These are phyloP conservation scores for Catocala nupta DNA, from an alignment of 2,888 invertebrate genomes.

Conservation along the genomic window DNA sequence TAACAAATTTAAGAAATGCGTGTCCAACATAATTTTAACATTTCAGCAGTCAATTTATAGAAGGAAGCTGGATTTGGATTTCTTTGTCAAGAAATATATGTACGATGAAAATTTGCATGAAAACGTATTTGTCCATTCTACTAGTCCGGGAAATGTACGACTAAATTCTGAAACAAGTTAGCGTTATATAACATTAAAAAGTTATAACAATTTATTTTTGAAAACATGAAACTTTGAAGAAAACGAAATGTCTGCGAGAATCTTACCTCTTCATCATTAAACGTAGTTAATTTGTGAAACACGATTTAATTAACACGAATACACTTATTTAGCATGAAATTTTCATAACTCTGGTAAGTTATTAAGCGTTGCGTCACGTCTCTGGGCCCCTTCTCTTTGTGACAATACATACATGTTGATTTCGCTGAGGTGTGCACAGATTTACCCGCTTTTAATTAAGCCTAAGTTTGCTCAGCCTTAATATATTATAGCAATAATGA, in stretches of 20 bases:
- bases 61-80: no score
- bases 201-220: no score
- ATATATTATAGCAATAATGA: constrained; percentile 58
- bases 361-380: constrained; percentile 28
- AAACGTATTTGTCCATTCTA: no score
- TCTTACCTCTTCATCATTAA: constrained; percentile 7
- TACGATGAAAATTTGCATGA: no score
- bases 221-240: no score
- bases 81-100: no score
- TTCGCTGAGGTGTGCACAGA: constrained; percentile 43
- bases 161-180: no score
- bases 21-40: no score
- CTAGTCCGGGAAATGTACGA: no score
- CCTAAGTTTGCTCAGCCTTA: constrained; percentile 50
- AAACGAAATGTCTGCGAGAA: background rate
- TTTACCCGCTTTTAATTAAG: constrained; percentile 64
- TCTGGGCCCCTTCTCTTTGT: constrained; percentile 28
- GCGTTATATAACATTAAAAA: no score
- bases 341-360: constrained; percentile 45
- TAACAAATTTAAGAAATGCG: no score
- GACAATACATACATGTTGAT: constrained; percentile 39
- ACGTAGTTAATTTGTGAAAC: constrained; percentile 29
- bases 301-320: constrained; percentile 45
- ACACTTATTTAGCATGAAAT: constrained; percentile 33
- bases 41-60: no score